Percentiles rank a stretch among this genome's conserved stretches.
These are phyloP conservation scores for Prunella fulvescens DNA, from an alignment of 2,113 vertebrate genomes.

Conservation along the genomic window DNA sequence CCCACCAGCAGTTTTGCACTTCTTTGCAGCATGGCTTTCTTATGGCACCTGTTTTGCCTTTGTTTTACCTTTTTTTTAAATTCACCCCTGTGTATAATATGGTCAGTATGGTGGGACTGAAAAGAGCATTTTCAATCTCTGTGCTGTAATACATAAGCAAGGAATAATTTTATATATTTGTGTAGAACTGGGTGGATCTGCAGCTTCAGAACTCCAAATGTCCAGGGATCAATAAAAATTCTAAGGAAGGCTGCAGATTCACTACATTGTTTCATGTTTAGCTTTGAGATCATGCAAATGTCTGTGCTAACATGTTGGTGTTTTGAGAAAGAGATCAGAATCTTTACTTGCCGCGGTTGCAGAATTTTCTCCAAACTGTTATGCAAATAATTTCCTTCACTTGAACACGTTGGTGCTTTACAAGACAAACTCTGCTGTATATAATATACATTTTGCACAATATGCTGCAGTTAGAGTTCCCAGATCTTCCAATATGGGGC, in stretches of 20 bases:
- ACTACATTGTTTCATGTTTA: neutral
- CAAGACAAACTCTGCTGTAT: neutral
- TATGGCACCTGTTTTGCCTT: neutral
- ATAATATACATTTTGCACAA: neutral
- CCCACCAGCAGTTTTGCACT: neutral
- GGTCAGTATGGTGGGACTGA: neutral
- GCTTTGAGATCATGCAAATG: neutral
- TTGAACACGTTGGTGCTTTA: neutral
- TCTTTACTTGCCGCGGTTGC: neutral
- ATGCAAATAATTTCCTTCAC: neutral
- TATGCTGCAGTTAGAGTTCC: slow-evolving; percentile 44
- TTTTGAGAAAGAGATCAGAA: neutral
- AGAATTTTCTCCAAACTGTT: neutral
- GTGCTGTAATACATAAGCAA: neutral
- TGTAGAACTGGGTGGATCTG: neutral
- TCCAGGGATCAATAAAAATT: neutral
- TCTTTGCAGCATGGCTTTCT: neutral
- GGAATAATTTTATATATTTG: neutral
- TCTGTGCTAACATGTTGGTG: neutral
- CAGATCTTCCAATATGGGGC: slow-evolving; percentile 58
- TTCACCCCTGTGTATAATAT: neutral
- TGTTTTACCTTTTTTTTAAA: neutral
- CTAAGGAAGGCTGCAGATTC: neutral
- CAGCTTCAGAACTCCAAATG: neutral
- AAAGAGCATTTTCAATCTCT: neutral